Percentiles rank a stretch among this genome's conserved stretches.
These are phyloP conservation scores for Drosophila falleni DNA, from an alignment of 2,888 invertebrate genomes.

Conservation along the genomic window DNA sequence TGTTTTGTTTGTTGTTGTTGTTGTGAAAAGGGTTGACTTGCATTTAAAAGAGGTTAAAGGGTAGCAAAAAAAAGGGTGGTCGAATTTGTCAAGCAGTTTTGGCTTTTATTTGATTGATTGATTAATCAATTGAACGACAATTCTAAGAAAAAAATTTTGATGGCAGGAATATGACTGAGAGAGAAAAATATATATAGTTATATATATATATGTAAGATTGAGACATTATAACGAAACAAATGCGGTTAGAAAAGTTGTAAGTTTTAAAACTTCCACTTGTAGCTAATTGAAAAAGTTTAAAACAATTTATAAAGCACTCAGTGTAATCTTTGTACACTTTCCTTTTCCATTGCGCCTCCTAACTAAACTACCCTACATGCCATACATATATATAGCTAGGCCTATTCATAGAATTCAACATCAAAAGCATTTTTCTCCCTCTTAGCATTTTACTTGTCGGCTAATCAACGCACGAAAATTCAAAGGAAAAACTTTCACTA, in stretches of 20 bases:
- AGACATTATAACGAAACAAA: background rate
- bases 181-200: background rate
- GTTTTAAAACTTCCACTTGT: background rate
- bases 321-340: background rate
- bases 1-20: constrained; percentile 13
- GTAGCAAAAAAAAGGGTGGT: constrained; percentile 23
- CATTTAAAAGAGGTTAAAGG: background rate
- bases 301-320: background rate
- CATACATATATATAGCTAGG: background rate
- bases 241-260: background rate
- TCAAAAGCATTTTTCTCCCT: constrained; percentile 23
- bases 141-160: background rate
- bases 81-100: constrained; percentile 10
- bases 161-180: background rate
- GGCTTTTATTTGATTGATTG: constrained; percentile 44
- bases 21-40: constrained; percentile 47
- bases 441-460: background rate
- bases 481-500: constrained; percentile 19
- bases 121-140: constrained; percentile 44
- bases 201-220: background rate
- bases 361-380: background rate
- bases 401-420: constrained; percentile 7
- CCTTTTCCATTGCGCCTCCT: background rate
- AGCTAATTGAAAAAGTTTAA: constrained; percentile 5
- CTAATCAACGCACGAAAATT: constrained; percentile 21